These are phyloP conservation scores for Pycnonotus jocosus DNA, from an alignment of 2,113 vertebrate species.

Conservation along the genomic window DNA sequence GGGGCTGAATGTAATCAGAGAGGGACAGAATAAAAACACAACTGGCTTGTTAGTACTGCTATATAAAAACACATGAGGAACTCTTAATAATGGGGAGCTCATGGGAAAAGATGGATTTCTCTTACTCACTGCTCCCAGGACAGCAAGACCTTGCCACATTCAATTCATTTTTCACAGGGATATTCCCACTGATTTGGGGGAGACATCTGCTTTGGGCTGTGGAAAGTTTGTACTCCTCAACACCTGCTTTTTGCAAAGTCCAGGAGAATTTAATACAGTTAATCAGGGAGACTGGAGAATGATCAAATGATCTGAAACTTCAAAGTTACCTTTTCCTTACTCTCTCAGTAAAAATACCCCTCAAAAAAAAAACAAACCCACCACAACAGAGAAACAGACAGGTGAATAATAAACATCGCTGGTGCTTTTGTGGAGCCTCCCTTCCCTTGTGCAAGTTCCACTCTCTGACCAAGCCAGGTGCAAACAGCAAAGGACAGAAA, in stretches of 20 bases:
- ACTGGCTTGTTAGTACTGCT: conserved; percentile 22
- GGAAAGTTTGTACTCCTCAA: neutral
- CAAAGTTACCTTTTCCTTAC: neutral
- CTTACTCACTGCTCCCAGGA: neutral
- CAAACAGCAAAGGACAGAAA: neutral
- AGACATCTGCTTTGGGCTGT: neutral
- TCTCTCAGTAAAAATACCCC: neutral
- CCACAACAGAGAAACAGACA: neutral
- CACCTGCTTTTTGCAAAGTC: neutral
- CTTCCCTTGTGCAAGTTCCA: neutral
- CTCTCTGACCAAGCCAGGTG: neutral
- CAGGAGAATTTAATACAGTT: neutral
- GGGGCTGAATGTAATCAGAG: conserved; percentile 49
- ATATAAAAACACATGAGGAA: neutral
- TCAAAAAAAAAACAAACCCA: neutral
- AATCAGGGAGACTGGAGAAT: neutral
- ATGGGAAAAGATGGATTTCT: neutral
- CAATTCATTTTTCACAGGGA: neutral
- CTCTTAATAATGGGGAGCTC: neutral
- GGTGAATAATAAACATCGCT: neutral
- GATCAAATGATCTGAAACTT: neutral
- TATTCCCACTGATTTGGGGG: neutral
- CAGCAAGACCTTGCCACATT: neutral
- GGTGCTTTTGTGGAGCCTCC: neutral
- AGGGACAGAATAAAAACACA: conserved; percentile 29